A percentile compares a stretch with the other conserved stretches of the same genome.
phyloP scores from a whole-genome alignment of 2,888 invertebrate species.

The Cheiracanthium punctorium region DNA sequence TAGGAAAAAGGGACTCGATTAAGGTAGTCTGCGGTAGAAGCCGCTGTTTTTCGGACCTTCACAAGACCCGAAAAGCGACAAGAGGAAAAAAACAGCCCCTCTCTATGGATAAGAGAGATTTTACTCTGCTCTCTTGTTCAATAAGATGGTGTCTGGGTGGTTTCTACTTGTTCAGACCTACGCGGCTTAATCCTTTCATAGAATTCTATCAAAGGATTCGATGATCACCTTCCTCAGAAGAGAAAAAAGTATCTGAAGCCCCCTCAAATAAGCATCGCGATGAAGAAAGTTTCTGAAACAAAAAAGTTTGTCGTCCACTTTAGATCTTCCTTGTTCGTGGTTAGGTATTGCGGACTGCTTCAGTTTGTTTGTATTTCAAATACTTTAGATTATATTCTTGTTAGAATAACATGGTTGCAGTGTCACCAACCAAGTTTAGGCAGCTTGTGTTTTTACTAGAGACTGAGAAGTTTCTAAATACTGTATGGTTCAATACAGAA shows the following conservation, averaged over 20 bases:
- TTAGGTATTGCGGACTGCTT: too few relatives aligned
- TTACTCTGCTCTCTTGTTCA: slow-evolving; percentile 11
- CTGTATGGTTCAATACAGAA: too few relatives aligned
- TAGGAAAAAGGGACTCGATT: slow-evolving; percentile 55
- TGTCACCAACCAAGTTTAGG: too few relatives aligned
- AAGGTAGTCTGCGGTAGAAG: slow-evolving; percentile 34
- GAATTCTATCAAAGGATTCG: not conserved
- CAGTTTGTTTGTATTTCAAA: too few relatives aligned
- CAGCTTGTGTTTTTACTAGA: too few relatives aligned
- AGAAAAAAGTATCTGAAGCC: not conserved
- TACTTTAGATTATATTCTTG: too few relatives aligned
- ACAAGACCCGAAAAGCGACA: not conserved
- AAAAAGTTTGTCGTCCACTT: too few relatives aligned
- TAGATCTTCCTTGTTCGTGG: too few relatives aligned
- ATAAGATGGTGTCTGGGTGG: not conserved
- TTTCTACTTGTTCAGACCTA: not conserved
- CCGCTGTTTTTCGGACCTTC: slow-evolving; percentile 38
- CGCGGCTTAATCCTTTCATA: slow-evolving; percentile 39
- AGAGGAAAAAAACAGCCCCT: slow-evolving; percentile 2
- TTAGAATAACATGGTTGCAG: too few relatives aligned
- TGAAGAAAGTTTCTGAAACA: not conserved
- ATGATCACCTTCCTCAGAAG: not conserved
- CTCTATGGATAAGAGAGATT: not conserved
- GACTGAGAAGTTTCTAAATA: too few relatives aligned
- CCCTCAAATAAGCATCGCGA: too few relatives aligned